Conservation (phyloP, 2,888 invertebrate species). For the Cantharis rustica region DNA sequence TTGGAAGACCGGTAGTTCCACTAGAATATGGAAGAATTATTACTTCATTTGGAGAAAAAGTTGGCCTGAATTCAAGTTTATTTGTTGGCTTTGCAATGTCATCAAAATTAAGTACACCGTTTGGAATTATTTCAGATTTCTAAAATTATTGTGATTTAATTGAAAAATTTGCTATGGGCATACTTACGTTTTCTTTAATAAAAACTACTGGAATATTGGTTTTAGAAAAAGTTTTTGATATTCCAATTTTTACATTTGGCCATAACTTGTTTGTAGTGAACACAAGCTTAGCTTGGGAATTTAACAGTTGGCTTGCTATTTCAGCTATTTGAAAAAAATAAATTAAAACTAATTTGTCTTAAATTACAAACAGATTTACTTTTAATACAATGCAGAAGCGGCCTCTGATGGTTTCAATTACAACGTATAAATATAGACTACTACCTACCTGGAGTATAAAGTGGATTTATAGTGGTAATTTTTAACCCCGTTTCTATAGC, state of each 20-base stretch:
- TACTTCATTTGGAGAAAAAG: conserved; percentile 62
- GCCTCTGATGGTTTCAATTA: not conserved
- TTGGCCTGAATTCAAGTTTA: conserved; percentile 33
- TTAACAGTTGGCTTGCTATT: conserved; percentile 64
- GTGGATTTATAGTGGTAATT: conserved; percentile 73
- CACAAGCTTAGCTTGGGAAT: conserved; percentile 65
- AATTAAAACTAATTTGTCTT: not conserved
- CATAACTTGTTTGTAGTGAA: conserved; percentile 63
- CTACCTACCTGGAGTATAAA: conserved; percentile 61
- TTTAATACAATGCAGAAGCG: not conserved
- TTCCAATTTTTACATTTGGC: conserved; percentile 51
- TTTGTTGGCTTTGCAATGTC: conserved; percentile 59
- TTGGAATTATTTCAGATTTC: conserved; percentile 38
- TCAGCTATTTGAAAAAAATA: conserved; percentile 62
- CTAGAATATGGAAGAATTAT: conserved; percentile 77
- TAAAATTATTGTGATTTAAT: not conserved
- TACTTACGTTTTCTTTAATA: conserved; percentile 32
- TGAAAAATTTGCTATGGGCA: not conserved
- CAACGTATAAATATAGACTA: not conserved
- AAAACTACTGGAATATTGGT: conserved; percentile 38
- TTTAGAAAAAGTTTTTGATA: conserved; percentile 61
- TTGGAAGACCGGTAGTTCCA: conserved; percentile 79
- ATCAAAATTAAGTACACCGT: conserved; percentile 62
- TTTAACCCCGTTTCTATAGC: conserved; percentile 70
- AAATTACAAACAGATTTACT: not conserved